Base-by-base conservation (phyloP, 2,113 vertebrate genomes). In the Barbus barbus region DNA sequence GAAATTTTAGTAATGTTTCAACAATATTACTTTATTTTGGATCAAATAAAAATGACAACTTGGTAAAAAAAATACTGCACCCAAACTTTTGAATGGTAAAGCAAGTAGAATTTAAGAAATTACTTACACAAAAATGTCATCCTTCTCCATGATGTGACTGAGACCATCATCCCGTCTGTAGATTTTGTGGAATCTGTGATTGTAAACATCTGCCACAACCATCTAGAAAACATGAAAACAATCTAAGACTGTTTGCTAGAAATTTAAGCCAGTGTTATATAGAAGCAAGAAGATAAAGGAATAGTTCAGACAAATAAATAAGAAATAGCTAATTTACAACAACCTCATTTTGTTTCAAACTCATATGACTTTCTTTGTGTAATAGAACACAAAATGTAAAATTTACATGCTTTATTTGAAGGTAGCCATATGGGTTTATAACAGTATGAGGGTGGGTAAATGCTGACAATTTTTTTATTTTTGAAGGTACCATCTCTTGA, bases 191-290 rank as follows among this genome's bases (percentile, higher is more conserved):
- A 98, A 99, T 61, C 97, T 95, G 86, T 98, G 97, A 94, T 98
- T 99, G 93, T 99, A 98, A 88, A 99, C 97, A 36, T 98, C 97
- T 48, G 97, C 95, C 89, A 99, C 97, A 93, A 98, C 95, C 97
- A 99, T 99, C 97, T 99, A 28, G n/a, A n/a, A n/a, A n/a, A n/a
- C n/a, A n/a, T n/a, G n/a, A n/a, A n/a, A n/a, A n/a, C n/a, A n/a
- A n/a, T n/a, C n/a, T n/a, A n/a, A n/a, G n/a, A n/a, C n/a, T n/a
- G n/a, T n/a, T n/a, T n/a, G n/a, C n/a, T n/a, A n/a, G n/a, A n/a
- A n/a, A n/a, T n/a, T n/a, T n/a, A n/a, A n/a, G n/a, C n/a, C n/a
- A n/a, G n/a, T n/a, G n/a, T n/a, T n/a, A n/a, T n/a, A n/a, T n/a
- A n/a, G n/a, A n/a, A n/a, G n/a, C n/a, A n/a, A n/a, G n/a, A n/a